Percentiles rank a stretch among this genome's conserved stretches.
Conservation (phyloP, 2,888 invertebrate genomes). For the Scrobipalpa atriplicella region DNA sequence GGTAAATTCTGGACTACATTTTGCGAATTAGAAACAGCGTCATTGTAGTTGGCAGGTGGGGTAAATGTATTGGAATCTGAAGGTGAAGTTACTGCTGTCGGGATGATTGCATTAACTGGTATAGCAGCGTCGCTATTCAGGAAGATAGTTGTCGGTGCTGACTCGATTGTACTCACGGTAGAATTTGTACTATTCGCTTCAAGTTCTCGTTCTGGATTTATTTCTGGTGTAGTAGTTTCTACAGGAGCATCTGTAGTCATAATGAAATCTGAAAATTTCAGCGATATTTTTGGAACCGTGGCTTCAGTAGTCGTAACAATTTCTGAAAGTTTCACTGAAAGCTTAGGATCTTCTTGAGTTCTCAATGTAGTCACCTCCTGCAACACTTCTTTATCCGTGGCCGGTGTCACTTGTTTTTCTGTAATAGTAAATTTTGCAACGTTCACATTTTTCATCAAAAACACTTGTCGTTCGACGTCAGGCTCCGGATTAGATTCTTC, state of each 20-base stretch:
- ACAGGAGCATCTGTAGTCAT: background rate
- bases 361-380: background rate
- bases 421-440: background rate
- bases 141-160: background rate
- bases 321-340: background rate
- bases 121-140: background rate
- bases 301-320: background rate
- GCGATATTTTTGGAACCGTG: background rate
- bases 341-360: background rate
- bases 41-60: background rate
- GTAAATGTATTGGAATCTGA: background rate
- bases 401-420: background rate
- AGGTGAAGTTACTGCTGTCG: background rate
- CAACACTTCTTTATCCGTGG: background rate
- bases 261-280: background rate
- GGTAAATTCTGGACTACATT: background rate
- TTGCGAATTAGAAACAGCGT: background rate
- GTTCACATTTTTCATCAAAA: conserved; percentile 21
- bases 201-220: background rate
- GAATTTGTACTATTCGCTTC: background rate
- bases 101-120: background rate
- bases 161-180: background rate
- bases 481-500: background rate
- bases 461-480: background rate
- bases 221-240: background rate